phyloP scores from a whole-genome alignment of 1,140 invertebrate genomes.

The Homarus americanus region DNA sequence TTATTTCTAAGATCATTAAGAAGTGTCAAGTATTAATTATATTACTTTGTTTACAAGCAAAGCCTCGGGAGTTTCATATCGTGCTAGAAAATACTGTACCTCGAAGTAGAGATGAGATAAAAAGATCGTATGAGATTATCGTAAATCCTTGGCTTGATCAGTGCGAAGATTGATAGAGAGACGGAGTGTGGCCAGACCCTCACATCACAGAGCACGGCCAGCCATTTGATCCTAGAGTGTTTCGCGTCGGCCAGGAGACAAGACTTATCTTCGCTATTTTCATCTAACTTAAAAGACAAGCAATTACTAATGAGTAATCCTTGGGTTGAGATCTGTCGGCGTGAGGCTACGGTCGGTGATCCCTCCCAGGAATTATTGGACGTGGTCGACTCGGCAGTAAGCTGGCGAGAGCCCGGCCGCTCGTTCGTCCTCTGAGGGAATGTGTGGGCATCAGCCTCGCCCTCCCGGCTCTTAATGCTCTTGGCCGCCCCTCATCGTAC shows the following conservation, averaged over 20 bases:
- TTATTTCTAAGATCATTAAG: too few species aligned
- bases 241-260: background rate
- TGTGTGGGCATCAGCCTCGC: too few species aligned
- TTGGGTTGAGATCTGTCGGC: slow-evolving; percentile 10
- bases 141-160: background rate
- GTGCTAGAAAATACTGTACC: background rate
- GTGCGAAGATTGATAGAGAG: background rate
- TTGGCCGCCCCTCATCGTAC: too few species aligned
- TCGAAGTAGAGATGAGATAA: background rate
- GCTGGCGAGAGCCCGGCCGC: background rate
- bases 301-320: slow-evolving; percentile 41
- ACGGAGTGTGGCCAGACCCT: background rate
- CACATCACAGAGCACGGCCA: background rate
- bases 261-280: slow-evolving; percentile 37
- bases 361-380: slow-evolving; percentile 20
- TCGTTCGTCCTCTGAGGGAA: background rate
- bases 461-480: too few species aligned
- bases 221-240: background rate
- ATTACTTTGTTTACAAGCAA: too few species aligned
- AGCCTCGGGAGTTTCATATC: too few species aligned
- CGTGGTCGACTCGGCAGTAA: slow-evolving; percentile 10
- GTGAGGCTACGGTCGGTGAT: slow-evolving; percentile 1
- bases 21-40: too few species aligned
- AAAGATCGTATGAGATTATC: slow-evolving; percentile 19
- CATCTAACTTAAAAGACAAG: slow-evolving; percentile 45